Evolutionary conservation across 2,888 invertebrate genomes (phyloP).

Genomic region (Geotrupes spiniger): DNA sequence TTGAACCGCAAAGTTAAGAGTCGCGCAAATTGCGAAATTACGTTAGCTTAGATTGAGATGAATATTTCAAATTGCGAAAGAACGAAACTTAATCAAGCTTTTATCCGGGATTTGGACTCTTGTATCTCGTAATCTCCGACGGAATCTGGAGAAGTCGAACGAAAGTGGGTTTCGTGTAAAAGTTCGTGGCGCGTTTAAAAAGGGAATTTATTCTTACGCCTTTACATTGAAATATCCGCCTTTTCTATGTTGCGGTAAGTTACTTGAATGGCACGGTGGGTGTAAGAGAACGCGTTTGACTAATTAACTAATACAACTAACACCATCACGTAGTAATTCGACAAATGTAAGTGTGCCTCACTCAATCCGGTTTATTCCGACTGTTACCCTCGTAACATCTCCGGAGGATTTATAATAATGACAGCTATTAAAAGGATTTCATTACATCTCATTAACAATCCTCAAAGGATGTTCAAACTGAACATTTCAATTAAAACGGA

Average conservation of each 20-base stretch:
- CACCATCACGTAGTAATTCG: too few species aligned
- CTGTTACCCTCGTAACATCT: neutral
- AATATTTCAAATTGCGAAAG: constrained; percentile 5
- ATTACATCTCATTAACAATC: constrained; percentile 7
- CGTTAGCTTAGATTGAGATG: constrained; percentile 4
- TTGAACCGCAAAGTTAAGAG: too few species aligned
- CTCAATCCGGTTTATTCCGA: too few species aligned
- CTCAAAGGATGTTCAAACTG: constrained; percentile 3
- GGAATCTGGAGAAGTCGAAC: neutral
- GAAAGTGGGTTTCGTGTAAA: neutral
- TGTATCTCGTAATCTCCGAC: constrained; percentile 2
- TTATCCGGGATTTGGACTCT: neutral
- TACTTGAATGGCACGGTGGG: too few species aligned
- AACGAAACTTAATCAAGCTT: constrained; percentile 20
- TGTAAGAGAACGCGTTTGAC: too few species aligned
- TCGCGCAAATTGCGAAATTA: neutral
- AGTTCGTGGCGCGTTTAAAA: too few species aligned
- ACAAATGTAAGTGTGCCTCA: too few species aligned
- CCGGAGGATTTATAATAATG: neutral
- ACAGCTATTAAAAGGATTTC: constrained; percentile 6
- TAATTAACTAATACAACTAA: too few species aligned
- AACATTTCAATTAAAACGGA: constrained; percentile 5
- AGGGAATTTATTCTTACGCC: too few species aligned
- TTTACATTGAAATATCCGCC: too few species aligned
- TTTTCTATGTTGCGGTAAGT: too few species aligned